phyloP scores from a whole-genome alignment of 2,797 vertebrate species.

The Neosilurus mollespiculum region DNA sequence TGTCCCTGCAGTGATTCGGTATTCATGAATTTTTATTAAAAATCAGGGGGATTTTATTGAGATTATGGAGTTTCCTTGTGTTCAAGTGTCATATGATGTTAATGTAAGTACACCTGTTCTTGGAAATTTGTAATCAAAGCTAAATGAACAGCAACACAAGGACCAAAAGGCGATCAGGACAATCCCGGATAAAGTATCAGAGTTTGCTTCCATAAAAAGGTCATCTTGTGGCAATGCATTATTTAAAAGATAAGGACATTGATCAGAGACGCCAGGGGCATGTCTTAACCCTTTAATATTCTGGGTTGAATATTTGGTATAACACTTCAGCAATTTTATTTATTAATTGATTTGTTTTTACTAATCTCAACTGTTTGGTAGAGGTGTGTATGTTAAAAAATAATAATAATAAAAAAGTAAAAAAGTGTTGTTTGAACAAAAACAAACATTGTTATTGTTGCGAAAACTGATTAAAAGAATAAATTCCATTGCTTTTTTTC shows the following conservation, averaged over 20 bases:
- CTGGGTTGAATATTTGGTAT: no score
- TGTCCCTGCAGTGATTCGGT: not conserved
- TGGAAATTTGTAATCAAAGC: not conserved
- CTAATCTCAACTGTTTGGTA: no score
- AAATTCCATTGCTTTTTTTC: no score
- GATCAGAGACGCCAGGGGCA: no score
- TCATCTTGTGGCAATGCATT: not conserved
- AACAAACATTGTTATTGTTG: no score
- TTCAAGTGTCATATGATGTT: not conserved
- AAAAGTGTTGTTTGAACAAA: no score
- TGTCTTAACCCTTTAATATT: no score
- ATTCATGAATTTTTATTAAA: not conserved
- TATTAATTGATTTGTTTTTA: no score
- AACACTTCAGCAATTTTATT: no score
- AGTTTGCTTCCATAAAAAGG: not conserved
- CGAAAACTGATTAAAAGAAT: no score
- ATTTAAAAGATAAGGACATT: not conserved
- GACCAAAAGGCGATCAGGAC: not conserved
- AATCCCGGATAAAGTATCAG: not conserved
- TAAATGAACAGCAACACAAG: not conserved
- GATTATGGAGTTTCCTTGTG: not conserved
- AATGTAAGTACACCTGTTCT: not conserved
- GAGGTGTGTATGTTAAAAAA: no score
- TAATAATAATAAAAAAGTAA: no score
- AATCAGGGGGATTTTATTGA: not conserved